Base-by-base conservation (phyloP, 2,113 vertebrate genomes). In the Lasiurus borealis region DNA sequence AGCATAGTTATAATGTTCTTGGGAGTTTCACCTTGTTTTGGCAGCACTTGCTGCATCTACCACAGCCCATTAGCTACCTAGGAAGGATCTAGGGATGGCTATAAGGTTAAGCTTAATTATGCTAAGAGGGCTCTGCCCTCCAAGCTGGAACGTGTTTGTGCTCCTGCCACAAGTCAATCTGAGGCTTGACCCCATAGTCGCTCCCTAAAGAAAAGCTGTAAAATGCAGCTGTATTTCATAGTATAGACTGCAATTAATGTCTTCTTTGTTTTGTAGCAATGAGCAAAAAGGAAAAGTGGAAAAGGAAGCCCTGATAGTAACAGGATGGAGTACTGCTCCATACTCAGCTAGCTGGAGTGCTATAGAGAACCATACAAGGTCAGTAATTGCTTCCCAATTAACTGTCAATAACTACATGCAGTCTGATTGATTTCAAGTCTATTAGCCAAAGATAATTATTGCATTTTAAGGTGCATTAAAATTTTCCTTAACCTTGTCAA, bases 401-500 rank as follows among this genome's bases (percentile, higher is more conserved):
- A 8, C 21, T 48, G 57, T 91, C 62, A 40, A n/a, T 59, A 90
- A 71, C 81, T 54, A 76, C 0, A 11, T 19, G 27, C 34, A 29
- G 23, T 69, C n/a, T 82, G 86, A 91, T 5, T 76, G 86, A 87
- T 50, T 93, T 93, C 59, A 59, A 57, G n/a, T 62, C 95, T 73
- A 96, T 83, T 92, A 88, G 59, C 44, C n/a, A 59, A 78, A 83
- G 69, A 72, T 76, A 90, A 76, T 66, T 54, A 57, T 21, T 94
- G 57, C 62, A 86, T 83, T 81, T 93, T 8, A 88, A 90, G 88
- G 77, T 73, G 0, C n/a, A 85, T 71, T 93, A 66, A 78, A 93
- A 95, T 76, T 92, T 14, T 78, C 95, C 91, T 95, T 97, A 93
- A 77, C 88, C 92, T 93, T 96, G 73, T 92, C 90, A 92, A 84